These are phyloP conservation scores for Grallaria varia DNA, from an alignment of 2,113 vertebrate species.

Conservation along the genomic window DNA sequence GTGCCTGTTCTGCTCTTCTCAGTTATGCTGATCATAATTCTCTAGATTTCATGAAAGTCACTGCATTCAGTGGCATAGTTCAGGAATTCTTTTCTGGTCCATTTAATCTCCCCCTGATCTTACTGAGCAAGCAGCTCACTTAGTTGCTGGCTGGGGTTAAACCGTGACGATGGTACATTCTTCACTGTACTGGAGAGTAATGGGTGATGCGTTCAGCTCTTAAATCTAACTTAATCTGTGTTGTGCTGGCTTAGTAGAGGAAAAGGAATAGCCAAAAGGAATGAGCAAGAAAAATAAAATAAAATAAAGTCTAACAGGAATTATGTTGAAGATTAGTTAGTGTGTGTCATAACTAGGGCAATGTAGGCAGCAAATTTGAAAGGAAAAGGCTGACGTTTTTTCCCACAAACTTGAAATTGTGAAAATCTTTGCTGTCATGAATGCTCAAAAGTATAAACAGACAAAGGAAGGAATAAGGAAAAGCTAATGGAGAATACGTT, in stretches of 20 bases:
- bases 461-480: not conserved
- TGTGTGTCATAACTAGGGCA: not conserved
- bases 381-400: fast-evolving
- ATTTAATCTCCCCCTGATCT: not conserved
- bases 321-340: not conserved
- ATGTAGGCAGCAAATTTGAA: not conserved
- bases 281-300: not conserved
- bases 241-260: not conserved
- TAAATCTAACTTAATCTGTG: not conserved
- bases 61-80: not conserved
- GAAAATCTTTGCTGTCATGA: not conserved
- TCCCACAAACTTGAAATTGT: not conserved
- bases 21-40: not conserved
- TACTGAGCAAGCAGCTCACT: not conserved
- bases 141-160: not conserved
- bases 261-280: not conserved
- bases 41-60: not conserved
- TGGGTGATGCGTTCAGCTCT: not conserved
- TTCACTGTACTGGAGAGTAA: not conserved
- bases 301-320: not conserved
- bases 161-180: not conserved
- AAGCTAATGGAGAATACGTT: not conserved
- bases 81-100: not conserved
- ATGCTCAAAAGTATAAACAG: not conserved
- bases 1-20: not conserved